A percentile compares a stretch with the other conserved stretches of the same genome.
phyloP scores from a whole-genome alignment of 1,140 invertebrate species.

The Augochlora pura region DNA sequence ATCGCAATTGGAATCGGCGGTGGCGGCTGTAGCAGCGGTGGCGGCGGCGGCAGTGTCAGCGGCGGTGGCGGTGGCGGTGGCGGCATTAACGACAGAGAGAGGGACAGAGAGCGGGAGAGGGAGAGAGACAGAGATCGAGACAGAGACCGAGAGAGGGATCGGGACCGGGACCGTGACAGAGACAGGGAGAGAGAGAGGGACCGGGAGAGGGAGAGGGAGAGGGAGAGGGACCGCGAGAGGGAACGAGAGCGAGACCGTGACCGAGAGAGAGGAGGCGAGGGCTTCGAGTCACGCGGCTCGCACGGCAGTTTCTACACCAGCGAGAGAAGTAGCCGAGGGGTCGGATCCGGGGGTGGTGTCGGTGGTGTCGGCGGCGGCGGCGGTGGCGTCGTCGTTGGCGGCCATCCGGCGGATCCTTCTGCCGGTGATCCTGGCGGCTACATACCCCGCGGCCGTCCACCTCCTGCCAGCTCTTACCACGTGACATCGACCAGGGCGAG shows the following conservation, averaged over 20 bases:
- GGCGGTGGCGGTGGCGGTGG: slow-evolving; percentile 19
- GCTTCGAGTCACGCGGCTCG: slow-evolving; percentile 74
- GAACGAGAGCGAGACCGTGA: slow-evolving; percentile 48
- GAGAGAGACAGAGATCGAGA: slow-evolving; percentile 41
- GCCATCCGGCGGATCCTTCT: slow-evolving; percentile 72
- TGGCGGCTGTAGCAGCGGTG: slow-evolving; percentile 21
- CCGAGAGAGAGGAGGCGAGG: slow-evolving; percentile 67
- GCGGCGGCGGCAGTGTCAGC: slow-evolving; percentile 10
- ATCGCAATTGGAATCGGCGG: slow-evolving; percentile 6
- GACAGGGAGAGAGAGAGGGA: slow-evolving; percentile 45
- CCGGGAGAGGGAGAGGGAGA: slow-evolving; percentile 12
- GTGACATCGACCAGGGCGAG: slow-evolving; percentile 78
- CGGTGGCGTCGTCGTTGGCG: slow-evolving; percentile 66
- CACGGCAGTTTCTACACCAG: slow-evolving; percentile 74
- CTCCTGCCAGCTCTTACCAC: slow-evolving; percentile 73
- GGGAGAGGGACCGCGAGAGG: slow-evolving; percentile 41
- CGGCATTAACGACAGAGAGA: slow-evolving; percentile 54
- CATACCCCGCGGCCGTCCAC: slow-evolving; percentile 73
- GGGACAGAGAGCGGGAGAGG: slow-evolving; percentile 20
- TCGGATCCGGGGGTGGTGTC: slow-evolving; percentile 70
- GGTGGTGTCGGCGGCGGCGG: slow-evolving; percentile 65
- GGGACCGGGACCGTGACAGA: slow-evolving; percentile 52
- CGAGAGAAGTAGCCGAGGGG: slow-evolving; percentile 72
- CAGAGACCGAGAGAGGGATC: slow-evolving; percentile 26
- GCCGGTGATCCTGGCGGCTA: slow-evolving; percentile 72